phyloP scores from a whole-genome alignment of 1,140 invertebrate species.

The Zeugodacus cucurbitae region DNA sequence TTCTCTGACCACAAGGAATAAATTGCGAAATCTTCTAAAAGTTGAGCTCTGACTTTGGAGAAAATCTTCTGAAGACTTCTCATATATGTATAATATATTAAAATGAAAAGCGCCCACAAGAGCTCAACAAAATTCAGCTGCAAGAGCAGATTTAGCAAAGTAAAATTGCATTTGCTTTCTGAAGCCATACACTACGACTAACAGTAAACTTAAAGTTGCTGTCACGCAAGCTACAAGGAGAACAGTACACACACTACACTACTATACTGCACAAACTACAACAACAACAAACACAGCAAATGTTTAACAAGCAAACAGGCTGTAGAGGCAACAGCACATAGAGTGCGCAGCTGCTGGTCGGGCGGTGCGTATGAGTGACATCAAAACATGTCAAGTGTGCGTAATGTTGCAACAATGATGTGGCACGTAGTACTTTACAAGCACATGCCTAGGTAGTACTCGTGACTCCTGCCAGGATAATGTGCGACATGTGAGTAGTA shows the following conservation, averaged over 20 bases:
- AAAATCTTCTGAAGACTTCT: no score
- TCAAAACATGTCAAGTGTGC: constrained; percentile 38
- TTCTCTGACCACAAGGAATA: no score
- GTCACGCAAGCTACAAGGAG: neutral
- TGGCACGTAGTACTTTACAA: neutral
- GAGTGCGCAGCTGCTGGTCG: neutral
- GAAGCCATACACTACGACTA: no score
- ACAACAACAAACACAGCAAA: neutral
- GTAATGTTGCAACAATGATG: constrained; percentile 33
- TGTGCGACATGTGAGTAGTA: neutral
- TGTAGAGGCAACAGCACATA: neutral
- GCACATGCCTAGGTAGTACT: neutral
- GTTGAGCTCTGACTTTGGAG: no score
- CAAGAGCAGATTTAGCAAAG: no score
- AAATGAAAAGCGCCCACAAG: no score
- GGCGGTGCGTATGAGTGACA: constrained; percentile 33
- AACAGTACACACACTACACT: neutral
- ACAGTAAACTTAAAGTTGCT: neutral
- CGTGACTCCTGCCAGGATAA: neutral
- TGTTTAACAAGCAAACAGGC: neutral
- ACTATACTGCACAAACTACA: neutral
- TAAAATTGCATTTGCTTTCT: neutral
- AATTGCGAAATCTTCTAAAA: no score
- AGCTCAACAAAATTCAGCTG: no score
- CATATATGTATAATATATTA: no score